Base-by-base conservation (phyloP, 2,888 invertebrate genomes). In the Steromphala cineraria region DNA sequence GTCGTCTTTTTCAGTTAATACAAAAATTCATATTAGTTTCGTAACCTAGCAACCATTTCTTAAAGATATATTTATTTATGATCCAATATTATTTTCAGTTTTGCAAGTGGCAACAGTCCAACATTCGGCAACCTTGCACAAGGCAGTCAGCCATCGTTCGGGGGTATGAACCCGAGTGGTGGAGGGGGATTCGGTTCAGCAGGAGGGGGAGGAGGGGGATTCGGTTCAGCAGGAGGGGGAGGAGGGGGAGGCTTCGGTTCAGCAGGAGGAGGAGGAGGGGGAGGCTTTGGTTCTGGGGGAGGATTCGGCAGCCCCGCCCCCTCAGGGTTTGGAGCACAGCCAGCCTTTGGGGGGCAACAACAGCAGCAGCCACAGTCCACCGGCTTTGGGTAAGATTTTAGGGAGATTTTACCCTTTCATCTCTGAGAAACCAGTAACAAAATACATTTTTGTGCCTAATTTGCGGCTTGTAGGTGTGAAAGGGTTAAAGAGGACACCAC, bases 51-150 rank as follows among this genome's bases (percentile, higher is more conserved):
- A 4, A 36, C 7, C 7, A 4, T 2, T 4, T 36, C 36, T 36
- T 36, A 28, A 53, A 19, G 3, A 28, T 13, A 24, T 21, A 74
- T n/a, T 36, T 10, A 4, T 36, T 36, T 36, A 36, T 36, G 2
- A 36, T n/a, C n/a, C 24, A 40, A 4, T 21, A 21, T 40, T 19
- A 13, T 24, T 67, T 62, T 19, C 71, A 67, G 79, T 71, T 79
- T 79, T 79, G 79, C 79, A 17, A 62, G 56, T 31, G 82, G 83
- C 21, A 84, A 82, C 21, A 88, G 88, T 56, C 89, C 90, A 8
- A 87, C 90, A 67, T 91, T 90, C 87, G 91, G 89, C 31, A 87
- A 85, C 31, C 84, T 91, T 8, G 91, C 91, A 7, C 89, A 90
- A 80, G 78, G 87, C 15, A 82, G 87, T 53, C 67, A 83, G 3